phyloP scores from a whole-genome alignment of 2,113 vertebrate species.

The Myrmophylax atrothorax region DNA sequence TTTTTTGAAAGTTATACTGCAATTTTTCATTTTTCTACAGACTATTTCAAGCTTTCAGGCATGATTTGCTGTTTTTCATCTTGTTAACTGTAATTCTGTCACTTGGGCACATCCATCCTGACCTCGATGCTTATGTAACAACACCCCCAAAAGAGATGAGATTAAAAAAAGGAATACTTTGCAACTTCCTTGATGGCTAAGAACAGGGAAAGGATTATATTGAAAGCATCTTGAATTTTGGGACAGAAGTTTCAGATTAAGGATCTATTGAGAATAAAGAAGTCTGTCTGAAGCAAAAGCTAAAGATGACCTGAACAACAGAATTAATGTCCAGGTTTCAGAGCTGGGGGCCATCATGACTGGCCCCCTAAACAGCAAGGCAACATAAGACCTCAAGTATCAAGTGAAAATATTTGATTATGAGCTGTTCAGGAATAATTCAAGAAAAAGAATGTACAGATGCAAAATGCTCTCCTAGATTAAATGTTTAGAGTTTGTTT shows the following conservation, averaged over 20 bases:
- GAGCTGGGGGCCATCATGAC: not conserved
- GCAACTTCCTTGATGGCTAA: conserved; percentile 26
- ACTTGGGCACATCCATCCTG: not conserved
- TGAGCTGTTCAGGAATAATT: conserved; percentile 3
- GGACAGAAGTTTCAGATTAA: not conserved
- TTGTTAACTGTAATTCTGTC: conserved; percentile 20
- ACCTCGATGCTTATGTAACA: conserved; percentile 10
- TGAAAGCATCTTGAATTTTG: not conserved
- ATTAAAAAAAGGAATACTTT: not conserved
- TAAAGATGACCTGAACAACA: not conserved
- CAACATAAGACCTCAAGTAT: not conserved
- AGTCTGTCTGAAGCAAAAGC: not conserved
- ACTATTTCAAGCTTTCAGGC: conserved; percentile 40
- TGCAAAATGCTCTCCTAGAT: not conserved
- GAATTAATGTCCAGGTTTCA: conserved; percentile 13
- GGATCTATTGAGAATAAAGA: conserved; percentile 23
- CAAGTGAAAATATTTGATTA: conserved; percentile 6
- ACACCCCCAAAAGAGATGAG: not conserved
- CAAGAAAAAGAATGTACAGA: conserved; percentile 13
- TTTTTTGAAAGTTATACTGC: conserved; percentile 43
- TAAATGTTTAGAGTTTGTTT: not conserved
- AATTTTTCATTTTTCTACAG: conserved; percentile 7
- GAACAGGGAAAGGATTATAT: not conserved
- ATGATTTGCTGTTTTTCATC: conserved; percentile 31
- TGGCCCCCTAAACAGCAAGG: not conserved